Conservation (phyloP, 1,140 invertebrate genomes). For the Sarcophaga bullata region DNA sequence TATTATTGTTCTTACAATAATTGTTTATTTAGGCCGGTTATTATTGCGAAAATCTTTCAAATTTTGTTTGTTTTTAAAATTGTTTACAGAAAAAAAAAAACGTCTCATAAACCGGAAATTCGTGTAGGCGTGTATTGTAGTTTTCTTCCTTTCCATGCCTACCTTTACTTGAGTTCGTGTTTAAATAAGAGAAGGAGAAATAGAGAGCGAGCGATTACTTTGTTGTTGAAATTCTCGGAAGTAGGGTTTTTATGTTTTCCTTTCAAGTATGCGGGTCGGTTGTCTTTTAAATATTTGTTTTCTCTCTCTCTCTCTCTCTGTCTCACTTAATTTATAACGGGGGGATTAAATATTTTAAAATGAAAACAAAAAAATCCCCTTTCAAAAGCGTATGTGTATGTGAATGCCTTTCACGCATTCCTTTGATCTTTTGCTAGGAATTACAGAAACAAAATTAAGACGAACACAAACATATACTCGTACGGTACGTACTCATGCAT, state of each 20-base stretch:
- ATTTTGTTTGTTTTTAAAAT: neutral
- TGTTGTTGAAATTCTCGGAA: neutral
- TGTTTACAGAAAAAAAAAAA: neutral
- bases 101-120: neutral
- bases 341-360: too few species aligned
- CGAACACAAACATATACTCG: too few species aligned
- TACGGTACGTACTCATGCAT: too few species aligned
- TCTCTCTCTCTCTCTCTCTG: too few species aligned
- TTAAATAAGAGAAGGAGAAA: too few species aligned
- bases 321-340: too few species aligned
- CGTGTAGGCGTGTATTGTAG: neutral
- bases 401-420: neutral
- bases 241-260: neutral
- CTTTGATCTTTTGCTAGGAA: slow-evolving; percentile 20
- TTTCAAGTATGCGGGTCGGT: neutral
- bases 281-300: too few species aligned
- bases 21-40: neutral
- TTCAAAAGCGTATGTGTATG: neutral
- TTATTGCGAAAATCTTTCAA: neutral
- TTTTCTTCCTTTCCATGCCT: neutral
- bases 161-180: neutral
- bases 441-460: neutral
- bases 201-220: neutral
- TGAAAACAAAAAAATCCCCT: too few species aligned
- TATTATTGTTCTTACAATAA: neutral